Evolutionary conservation across 1,140 invertebrate species (phyloP).

Genomic region (Procambarus virginalis): DNA sequence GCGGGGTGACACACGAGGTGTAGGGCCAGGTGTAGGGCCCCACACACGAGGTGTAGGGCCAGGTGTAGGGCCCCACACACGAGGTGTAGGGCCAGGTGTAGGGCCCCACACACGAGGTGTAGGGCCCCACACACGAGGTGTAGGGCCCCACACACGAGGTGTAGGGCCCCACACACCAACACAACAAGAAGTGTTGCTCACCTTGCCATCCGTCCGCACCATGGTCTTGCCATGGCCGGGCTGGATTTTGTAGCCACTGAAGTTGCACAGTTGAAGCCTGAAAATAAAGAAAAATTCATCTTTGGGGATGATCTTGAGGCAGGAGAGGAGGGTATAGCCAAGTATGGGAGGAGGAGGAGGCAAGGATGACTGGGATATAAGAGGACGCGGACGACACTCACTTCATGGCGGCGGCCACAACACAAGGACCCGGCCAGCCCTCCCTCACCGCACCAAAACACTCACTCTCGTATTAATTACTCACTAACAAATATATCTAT

Average conservation of each 20-base stretch:
- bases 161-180: too few species aligned
- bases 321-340: too few species aligned
- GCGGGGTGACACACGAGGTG: too few species aligned
- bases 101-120: too few species aligned
- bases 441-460: too few species aligned
- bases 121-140: too few species aligned
- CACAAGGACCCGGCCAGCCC: not conserved
- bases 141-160: too few species aligned
- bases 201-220: constrained; percentile 99
- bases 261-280: constrained; percentile 98
- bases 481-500: not conserved
- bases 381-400: not conserved
- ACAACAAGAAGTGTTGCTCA: constrained; percentile 75
- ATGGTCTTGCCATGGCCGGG: constrained; percentile 99
- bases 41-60: too few species aligned
- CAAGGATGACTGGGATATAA: not conserved
- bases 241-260: constrained; percentile 99
- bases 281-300: constrained; percentile 72
- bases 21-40: too few species aligned
- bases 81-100: too few species aligned
- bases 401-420: not conserved
- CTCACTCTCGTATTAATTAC: not conserved
- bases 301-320: not conserved
- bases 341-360: too few species aligned
- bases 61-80: too few species aligned